phyloP scores from a whole-genome alignment of 2,797 vertebrate genomes.

The Heliangelus exortis region DNA sequence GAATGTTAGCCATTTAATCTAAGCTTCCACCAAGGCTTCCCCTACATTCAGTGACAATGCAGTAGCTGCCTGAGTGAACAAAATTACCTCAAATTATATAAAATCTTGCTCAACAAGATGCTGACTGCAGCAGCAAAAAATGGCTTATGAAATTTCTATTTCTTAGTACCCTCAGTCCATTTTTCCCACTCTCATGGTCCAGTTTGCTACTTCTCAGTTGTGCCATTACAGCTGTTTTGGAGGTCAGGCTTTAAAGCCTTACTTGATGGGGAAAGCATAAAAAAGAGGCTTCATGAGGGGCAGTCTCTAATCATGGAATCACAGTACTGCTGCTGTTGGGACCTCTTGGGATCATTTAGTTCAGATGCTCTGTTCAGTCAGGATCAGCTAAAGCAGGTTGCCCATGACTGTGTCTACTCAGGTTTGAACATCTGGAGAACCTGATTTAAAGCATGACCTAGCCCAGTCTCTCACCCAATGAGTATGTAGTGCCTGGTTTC shows the following conservation, averaged over 20 bases:
- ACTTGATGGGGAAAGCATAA: background rate
- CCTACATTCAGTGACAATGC: background rate
- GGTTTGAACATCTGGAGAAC: background rate
- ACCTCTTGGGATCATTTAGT: background rate
- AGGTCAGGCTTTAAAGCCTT: background rate
- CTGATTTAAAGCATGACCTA: background rate
- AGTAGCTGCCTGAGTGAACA: background rate
- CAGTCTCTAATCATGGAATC: background rate
- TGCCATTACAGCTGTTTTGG: background rate
- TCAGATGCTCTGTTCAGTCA: background rate
- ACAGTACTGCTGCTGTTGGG: background rate
- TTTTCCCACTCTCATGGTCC: background rate
- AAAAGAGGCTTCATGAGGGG: background rate
- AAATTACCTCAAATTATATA: background rate
- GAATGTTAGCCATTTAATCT: background rate
- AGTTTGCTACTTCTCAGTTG: background rate
- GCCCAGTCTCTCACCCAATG: background rate
- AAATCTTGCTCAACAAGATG: background rate
- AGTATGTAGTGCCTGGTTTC: background rate
- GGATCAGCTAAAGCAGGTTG: background rate
- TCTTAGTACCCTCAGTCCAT: background rate
- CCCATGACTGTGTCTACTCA: background rate
- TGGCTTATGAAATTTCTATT: background rate
- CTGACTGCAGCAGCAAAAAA: conserved; percentile 1
- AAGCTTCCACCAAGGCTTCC: background rate